Conservation (phyloP, 2,797 vertebrate genomes). For the Bufotes viridis region DNA sequence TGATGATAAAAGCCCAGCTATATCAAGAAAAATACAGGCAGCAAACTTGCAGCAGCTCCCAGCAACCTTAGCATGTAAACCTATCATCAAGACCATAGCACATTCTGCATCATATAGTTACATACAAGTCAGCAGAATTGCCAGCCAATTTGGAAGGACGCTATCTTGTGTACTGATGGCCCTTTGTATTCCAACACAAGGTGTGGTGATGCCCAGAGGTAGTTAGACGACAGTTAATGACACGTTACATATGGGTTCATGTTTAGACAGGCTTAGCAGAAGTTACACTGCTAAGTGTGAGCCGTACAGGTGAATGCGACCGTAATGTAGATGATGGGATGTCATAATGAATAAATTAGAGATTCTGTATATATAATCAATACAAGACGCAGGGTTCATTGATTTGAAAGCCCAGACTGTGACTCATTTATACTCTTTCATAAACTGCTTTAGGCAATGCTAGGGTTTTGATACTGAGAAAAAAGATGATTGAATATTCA, state of each 20-base stretch:
- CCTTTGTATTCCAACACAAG: not conserved
- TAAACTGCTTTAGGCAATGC: not conserved
- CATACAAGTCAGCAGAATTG: not conserved
- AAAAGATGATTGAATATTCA: not conserved
- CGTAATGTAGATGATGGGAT: not conserved
- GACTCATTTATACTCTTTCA: not conserved
- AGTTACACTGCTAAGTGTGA: not conserved
- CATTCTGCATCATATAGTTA: not conserved
- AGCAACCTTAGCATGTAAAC: no score
- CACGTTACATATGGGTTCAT: not conserved
- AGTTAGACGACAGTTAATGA: slow-evolving; percentile 1
- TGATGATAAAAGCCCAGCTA: no score
- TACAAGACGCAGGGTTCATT: not conserved
- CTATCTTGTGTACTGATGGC: not conserved
- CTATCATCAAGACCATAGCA: no score
- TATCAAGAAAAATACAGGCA: no score
- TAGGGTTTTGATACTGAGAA: not conserved
- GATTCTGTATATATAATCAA: not conserved
- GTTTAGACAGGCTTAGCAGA: not conserved
- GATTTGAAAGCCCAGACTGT: not conserved
- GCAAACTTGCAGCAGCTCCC: not conserved
- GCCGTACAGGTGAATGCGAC: not conserved
- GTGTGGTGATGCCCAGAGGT: slow-evolving; percentile 5
- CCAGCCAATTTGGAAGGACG: not conserved
- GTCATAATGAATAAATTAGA: not conserved